phyloP scores from a whole-genome alignment of 2,797 vertebrate genomes.

The Smutsia temminckii region DNA sequence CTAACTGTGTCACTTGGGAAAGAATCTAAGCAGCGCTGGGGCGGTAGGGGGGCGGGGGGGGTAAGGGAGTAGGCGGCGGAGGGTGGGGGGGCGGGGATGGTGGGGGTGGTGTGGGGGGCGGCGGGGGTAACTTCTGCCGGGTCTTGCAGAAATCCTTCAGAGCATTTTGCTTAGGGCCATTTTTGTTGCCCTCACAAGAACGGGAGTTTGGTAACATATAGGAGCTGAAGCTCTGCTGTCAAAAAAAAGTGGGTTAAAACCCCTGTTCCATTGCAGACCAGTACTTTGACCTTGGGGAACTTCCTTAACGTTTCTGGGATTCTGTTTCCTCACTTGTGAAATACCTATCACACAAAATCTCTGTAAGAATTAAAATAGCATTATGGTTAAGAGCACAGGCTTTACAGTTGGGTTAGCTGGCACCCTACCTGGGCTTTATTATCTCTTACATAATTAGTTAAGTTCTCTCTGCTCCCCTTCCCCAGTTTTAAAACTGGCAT shows the following conservation, averaged over 20 bases:
- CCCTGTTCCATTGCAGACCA: not conserved
- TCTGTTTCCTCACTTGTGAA: not conserved
- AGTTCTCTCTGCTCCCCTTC: not conserved
- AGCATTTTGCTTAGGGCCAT: not conserved
- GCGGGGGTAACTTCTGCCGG: accelerated
- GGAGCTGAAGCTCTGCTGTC: not conserved
- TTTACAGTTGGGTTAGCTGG: not conserved
- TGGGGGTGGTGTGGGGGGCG: too few species aligned
- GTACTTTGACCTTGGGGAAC: not conserved
- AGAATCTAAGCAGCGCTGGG: not conserved
- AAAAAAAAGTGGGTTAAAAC: not conserved
- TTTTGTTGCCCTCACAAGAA: too few species aligned
- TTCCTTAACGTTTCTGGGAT: not conserved
- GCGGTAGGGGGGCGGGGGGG: not conserved
- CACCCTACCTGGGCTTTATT: not conserved
- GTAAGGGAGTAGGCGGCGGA: too few species aligned
- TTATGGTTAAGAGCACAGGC: not conserved
- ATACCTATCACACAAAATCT: not conserved
- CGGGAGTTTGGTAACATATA: not conserved
- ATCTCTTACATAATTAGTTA: not conserved
- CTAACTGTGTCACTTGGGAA: not conserved
- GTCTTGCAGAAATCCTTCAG: not conserved
- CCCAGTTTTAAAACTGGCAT: not conserved
- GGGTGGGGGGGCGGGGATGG: too few species aligned
- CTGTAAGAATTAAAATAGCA: not conserved